Conservation (phyloP, 2,113 vertebrate genomes). For the Balaeniceps rex region DNA sequence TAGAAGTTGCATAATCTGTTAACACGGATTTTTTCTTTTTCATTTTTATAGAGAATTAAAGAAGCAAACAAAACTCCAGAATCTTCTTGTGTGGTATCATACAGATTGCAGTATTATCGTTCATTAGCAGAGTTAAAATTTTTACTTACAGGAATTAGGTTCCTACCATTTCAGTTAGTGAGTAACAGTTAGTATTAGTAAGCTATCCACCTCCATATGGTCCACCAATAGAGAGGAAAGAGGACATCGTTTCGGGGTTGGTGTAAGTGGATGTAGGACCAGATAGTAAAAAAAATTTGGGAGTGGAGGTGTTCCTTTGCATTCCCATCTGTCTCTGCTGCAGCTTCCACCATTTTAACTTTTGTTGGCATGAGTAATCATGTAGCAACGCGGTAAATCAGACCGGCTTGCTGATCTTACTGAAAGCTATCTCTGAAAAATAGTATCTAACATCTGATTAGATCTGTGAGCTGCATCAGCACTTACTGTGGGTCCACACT, state of each 20-base stretch:
- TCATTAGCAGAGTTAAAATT: background rate
- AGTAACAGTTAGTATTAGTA: background rate
- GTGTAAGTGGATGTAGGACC: background rate
- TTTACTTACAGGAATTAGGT: background rate
- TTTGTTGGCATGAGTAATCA: background rate
- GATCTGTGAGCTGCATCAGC: background rate
- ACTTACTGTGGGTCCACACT: background rate
- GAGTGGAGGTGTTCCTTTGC: background rate
- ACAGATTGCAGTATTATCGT: background rate
- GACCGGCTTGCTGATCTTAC: background rate
- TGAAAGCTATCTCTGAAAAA: background rate
- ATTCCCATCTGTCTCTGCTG: background rate
- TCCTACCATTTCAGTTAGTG: background rate
- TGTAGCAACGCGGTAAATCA: background rate
- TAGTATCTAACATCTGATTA: background rate
- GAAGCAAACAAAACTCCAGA: background rate
- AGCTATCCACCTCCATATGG: background rate
- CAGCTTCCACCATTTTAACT: background rate
- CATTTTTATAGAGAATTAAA: background rate
- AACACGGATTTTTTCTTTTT: background rate
- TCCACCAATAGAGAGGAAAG: background rate
- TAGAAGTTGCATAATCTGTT: background rate
- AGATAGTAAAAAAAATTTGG: background rate
- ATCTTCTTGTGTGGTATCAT: background rate
- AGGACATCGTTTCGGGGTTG: background rate